A percentile compares a stretch with the other conserved stretches of the same genome.
phyloP scores from a whole-genome alignment of 2,797 vertebrate species.

The Melopsittacus undulatus region DNA sequence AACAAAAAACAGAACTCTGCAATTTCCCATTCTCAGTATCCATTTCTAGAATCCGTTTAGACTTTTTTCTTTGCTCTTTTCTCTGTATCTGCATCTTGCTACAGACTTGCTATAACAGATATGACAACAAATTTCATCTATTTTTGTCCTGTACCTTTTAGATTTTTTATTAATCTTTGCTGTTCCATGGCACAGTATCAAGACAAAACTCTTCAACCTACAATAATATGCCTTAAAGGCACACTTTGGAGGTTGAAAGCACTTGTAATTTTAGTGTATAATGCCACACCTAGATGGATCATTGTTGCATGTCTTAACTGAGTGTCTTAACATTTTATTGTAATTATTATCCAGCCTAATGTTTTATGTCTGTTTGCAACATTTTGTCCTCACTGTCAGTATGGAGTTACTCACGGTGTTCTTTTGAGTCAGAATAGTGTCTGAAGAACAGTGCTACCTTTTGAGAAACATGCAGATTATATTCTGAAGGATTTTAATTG shows the following conservation, averaged over 20 bases:
- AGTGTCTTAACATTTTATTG: conserved; percentile 25
- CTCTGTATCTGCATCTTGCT: neutral
- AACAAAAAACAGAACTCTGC: neutral
- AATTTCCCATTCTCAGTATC: neutral
- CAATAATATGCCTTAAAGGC: neutral
- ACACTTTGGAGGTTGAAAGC: neutral
- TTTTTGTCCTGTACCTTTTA: neutral
- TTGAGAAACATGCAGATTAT: neutral
- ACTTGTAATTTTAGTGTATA: conserved; percentile 16
- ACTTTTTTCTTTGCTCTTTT: neutral
- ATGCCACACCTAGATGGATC: neutral
- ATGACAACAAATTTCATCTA: neutral
- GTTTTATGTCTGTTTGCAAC: neutral
- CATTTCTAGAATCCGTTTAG: neutral
- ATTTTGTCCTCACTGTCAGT: neutral
- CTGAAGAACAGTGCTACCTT: neutral
- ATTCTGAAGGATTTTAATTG: neutral
- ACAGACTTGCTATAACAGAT: neutral
- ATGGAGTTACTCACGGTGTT: neutral
- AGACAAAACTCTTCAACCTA: neutral
- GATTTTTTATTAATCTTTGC: neutral
- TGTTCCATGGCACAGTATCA: neutral
- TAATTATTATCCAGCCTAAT: neutral
- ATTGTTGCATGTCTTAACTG: neutral
- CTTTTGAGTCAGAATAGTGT: neutral